Conservation (phyloP, 2,797 vertebrate species). For the Carduelis carduelis region DNA sequence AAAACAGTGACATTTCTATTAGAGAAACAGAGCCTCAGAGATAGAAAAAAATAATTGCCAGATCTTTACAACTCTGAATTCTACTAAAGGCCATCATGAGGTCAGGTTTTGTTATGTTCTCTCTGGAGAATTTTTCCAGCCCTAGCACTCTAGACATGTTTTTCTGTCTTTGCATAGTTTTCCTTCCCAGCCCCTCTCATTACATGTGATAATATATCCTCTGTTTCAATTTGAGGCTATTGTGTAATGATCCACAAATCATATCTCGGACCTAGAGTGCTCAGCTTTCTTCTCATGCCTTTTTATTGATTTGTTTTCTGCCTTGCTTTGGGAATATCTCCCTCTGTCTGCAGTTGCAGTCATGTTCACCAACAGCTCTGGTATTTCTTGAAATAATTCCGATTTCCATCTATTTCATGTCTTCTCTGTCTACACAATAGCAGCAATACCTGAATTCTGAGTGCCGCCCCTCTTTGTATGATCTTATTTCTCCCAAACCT, state of each 20-base stretch:
- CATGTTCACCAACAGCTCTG: background rate
- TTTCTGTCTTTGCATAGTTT: background rate
- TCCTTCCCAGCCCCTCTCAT: background rate
- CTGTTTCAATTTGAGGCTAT: background rate
- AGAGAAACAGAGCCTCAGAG: background rate
- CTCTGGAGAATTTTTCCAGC: background rate
- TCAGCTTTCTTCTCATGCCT: background rate
- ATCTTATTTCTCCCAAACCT: background rate
- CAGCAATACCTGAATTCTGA: background rate
- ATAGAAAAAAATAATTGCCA: background rate
- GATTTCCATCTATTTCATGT: background rate
- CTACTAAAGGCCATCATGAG: background rate
- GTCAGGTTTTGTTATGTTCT: background rate
- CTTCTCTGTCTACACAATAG: background rate
- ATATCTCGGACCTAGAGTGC: background rate
- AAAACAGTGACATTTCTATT: background rate
- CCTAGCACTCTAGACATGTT: background rate
- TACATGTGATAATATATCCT: background rate
- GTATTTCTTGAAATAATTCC: background rate
- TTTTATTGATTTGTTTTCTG: accelerated
- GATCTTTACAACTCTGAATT: background rate
- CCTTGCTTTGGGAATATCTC: background rate
- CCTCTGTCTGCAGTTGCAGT: background rate
- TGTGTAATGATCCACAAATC: background rate
- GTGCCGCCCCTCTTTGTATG: background rate